Evolutionary conservation across 2,888 invertebrate species (phyloP).

Genomic region (Melieria picta): DNA sequence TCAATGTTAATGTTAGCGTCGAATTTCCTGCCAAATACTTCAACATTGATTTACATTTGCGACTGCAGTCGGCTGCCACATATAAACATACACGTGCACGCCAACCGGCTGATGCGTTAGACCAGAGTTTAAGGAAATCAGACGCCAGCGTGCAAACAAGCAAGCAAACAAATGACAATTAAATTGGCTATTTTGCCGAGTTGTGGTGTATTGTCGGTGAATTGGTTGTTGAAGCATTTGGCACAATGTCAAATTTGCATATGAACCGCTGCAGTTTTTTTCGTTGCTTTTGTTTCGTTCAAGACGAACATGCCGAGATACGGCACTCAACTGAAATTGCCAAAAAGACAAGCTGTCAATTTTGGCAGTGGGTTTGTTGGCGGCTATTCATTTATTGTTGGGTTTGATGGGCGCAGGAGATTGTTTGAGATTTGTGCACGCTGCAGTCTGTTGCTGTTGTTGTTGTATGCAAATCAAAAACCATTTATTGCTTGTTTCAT

Average conservation of each 20-base stretch:
- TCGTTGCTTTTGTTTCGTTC: conserved; percentile 21
- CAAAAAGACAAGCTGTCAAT: conserved; percentile 15
- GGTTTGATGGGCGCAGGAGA: no score
- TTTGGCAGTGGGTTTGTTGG: neutral
- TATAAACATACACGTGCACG: no score
- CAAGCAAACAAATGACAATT: neutral
- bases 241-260: conserved; percentile 41
- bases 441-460: no score
- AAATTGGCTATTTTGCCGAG: neutral
- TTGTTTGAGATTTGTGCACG: no score
- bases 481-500: no score
- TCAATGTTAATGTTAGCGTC: no score
- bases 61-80: no score
- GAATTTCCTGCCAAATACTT: no score
- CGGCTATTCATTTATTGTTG: no score
- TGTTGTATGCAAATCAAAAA: no score
- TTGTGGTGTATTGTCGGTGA: conserved; percentile 1
- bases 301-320: neutral
- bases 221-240: conserved; percentile 16
- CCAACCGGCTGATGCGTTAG: no score
- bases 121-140: neutral
- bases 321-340: neutral
- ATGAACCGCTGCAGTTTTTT: conserved; percentile 3
- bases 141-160: neutral
- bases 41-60: no score